Conservation (phyloP, 2,888 invertebrate genomes). For the Psococerastis gibbosa region DNA sequence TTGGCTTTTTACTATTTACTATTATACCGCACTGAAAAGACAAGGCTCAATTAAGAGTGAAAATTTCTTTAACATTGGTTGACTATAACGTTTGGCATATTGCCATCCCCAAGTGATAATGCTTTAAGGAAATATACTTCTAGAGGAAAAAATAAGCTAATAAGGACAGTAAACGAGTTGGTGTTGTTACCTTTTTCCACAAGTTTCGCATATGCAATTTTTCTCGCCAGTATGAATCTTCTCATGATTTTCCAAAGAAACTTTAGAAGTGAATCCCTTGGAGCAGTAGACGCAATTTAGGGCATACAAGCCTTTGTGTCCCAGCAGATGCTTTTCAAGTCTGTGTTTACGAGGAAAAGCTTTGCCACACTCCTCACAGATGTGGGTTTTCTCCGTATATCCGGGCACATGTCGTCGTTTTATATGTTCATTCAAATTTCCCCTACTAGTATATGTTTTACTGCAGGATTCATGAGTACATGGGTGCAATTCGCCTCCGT, state of each 20-base stretch:
- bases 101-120: too few relatives aligned
- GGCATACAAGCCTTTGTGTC: slow-evolving; percentile 2
- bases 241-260: slow-evolving; percentile 3
- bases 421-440: slow-evolving; percentile 6
- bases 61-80: too few relatives aligned
- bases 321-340: background rate
- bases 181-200: too few relatives aligned
- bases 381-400: slow-evolving; percentile 5
- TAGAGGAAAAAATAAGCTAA: too few relatives aligned
- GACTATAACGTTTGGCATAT: too few relatives aligned
- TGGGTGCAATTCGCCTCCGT: slow-evolving; percentile 1
- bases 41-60: too few relatives aligned
- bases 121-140: too few relatives aligned
- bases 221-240: slow-evolving; percentile 6
- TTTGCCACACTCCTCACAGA: slow-evolving; percentile 4
- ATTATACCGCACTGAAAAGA: too few relatives aligned
- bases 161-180: too few relatives aligned
- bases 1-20: too few relatives aligned
- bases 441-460: slow-evolving; percentile 5
- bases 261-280: slow-evolving; percentile 4
- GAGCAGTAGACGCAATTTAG: background rate
- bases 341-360: slow-evolving; percentile 5
- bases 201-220: slow-evolving; percentile 1
- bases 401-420: slow-evolving; percentile 2
- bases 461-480: slow-evolving; percentile 1